These are phyloP conservation scores for Anastrepha ludens DNA, from an alignment of 1,140 invertebrate genomes.

Conservation along the genomic window DNA sequence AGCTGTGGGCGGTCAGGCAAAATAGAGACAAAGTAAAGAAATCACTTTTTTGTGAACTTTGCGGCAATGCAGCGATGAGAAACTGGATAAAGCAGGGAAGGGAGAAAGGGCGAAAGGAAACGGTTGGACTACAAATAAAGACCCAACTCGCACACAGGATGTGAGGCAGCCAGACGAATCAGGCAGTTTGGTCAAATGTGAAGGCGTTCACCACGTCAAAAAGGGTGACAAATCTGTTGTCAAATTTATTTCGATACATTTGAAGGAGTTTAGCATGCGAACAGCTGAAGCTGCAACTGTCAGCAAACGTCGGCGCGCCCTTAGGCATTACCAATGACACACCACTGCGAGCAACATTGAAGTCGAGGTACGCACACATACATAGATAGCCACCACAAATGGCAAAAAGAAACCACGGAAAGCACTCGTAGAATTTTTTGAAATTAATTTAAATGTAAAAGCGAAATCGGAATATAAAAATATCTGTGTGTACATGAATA, in stretches of 20 bases:
- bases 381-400: neutral
- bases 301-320: neutral
- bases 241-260: neutral
- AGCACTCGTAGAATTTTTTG: no score
- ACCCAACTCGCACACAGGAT: neutral
- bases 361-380: neutral
- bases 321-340: neutral
- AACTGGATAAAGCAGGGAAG: neutral
- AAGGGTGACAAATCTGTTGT: slow-evolving; percentile 28
- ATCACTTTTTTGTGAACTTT: neutral
- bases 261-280: neutral
- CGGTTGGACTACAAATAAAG: neutral
- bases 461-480: no score
- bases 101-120: neutral
- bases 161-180: neutral
- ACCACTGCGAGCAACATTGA: neutral
- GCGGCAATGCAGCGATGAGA: slow-evolving; percentile 1
- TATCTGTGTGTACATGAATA: no score
- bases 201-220: neutral
- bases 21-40: slow-evolving; percentile 13
- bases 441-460: no score
- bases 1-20: neutral
- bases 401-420: neutral
- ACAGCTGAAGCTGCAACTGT: neutral
- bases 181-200: neutral